Evolutionary conservation across 2,113 vertebrate species (phyloP).

Genomic region (Campylorhamphus procurvoides): DNA sequence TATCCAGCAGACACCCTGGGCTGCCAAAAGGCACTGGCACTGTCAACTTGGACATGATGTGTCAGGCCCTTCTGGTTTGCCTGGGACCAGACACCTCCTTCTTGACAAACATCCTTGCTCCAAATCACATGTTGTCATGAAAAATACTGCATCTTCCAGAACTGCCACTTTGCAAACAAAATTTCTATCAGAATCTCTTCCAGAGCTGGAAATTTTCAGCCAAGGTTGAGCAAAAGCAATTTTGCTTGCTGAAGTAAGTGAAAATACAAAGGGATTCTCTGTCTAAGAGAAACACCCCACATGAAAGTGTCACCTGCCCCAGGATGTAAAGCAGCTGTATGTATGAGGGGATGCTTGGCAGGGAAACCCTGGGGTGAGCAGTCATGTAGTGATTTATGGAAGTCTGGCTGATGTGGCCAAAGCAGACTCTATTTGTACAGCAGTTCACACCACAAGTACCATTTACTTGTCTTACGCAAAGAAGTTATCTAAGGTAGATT

Average conservation of each 20-base stretch:
- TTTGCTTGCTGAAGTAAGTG: background rate
- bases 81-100: background rate
- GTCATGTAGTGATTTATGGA: background rate
- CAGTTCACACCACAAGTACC: background rate
- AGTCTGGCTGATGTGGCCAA: background rate
- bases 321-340: background rate
- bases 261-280: background rate
- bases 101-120: background rate
- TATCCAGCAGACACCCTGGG: background rate
- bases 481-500: background rate
- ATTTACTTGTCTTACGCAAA: background rate
- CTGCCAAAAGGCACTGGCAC: background rate
- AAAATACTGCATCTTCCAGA: background rate
- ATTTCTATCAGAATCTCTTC: background rate
- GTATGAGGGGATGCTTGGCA: background rate
- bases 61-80: background rate
- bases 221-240: background rate
- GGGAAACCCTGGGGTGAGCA: background rate
- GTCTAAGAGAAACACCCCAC: background rate
- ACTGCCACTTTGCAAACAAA: background rate
- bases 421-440: background rate
- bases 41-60: background rate
- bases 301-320: too few relatives aligned
- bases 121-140: background rate
- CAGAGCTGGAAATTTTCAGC: background rate